A percentile compares a stretch with the other conserved stretches of the same genome.
phyloP scores from a whole-genome alignment of 2,113 vertebrate species.

The Pterocles orientalis region DNA sequence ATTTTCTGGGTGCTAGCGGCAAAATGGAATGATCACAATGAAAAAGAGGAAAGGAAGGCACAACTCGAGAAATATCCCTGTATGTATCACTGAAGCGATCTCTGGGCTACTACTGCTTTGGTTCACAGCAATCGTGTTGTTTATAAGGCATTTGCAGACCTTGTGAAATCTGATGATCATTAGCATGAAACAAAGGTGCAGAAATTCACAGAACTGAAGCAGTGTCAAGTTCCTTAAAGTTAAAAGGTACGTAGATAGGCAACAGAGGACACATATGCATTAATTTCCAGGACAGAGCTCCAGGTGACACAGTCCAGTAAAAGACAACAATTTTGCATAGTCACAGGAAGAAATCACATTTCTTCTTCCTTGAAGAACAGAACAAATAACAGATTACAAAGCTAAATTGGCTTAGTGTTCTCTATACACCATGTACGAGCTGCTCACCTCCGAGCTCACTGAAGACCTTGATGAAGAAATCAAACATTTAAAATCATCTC shows the following conservation, averaged over 20 bases:
- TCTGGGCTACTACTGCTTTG: not conserved
- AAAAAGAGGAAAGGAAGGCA: not conserved
- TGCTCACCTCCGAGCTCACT: not conserved
- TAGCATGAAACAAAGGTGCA: not conserved
- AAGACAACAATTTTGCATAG: not conserved
- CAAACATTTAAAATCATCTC: not conserved
- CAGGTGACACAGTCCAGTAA: not conserved
- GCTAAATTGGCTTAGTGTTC: not conserved
- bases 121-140: not conserved
- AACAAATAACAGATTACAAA: not conserved
- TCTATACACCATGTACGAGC: not conserved
- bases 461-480: not conserved
- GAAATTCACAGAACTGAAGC: not conserved
- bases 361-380: not conserved
- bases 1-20: not conserved
- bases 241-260: not conserved
- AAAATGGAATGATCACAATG: not conserved
- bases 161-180: not conserved
- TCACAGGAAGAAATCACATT: not conserved
- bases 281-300: not conserved
- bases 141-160: not conserved
- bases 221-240: not conserved
- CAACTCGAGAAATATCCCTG: not conserved
- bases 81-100: not conserved
- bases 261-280: not conserved